Conservation (phyloP, 1,140 invertebrate genomes). For the Sinella curviseta region DNA sequence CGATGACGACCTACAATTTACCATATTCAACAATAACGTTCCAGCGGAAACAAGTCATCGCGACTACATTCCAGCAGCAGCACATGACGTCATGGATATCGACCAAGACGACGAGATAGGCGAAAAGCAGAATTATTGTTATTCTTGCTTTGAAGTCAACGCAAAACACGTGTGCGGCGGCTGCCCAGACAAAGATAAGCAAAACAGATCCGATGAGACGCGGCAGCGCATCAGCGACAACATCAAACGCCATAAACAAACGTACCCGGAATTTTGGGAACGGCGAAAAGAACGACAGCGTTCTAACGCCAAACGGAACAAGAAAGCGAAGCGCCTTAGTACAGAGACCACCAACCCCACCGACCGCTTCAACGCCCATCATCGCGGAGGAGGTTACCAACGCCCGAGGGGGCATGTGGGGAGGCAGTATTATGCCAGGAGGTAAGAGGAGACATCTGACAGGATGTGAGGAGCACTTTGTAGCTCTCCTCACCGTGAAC, state of each 20-base stretch:
- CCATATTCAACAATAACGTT: too few species aligned
- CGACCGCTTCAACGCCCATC: neutral
- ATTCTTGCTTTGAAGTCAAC: neutral
- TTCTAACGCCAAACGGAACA: neutral
- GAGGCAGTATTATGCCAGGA: neutral
- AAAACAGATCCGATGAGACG: neutral
- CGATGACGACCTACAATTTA: too few species aligned
- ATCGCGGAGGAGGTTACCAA: neutral
- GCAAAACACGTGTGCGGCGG: neutral
- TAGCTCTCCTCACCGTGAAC: too few species aligned
- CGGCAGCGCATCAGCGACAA: neutral
- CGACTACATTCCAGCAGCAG: neutral
- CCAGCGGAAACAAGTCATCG: too few species aligned
- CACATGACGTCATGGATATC: neutral
- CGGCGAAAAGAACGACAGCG: neutral
- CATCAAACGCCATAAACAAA: neutral
- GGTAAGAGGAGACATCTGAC: too few species aligned
- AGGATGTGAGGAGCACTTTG: too few species aligned
- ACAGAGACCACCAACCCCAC: neutral
- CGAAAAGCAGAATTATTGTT: neutral
- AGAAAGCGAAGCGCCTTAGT: neutral
- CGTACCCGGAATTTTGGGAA: neutral
- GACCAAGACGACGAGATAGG: neutral
- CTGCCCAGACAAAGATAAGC: neutral
- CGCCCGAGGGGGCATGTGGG: neutral